Conservation (phyloP, 2,888 invertebrate species). For the Synanthedon formicaeformis region DNA sequence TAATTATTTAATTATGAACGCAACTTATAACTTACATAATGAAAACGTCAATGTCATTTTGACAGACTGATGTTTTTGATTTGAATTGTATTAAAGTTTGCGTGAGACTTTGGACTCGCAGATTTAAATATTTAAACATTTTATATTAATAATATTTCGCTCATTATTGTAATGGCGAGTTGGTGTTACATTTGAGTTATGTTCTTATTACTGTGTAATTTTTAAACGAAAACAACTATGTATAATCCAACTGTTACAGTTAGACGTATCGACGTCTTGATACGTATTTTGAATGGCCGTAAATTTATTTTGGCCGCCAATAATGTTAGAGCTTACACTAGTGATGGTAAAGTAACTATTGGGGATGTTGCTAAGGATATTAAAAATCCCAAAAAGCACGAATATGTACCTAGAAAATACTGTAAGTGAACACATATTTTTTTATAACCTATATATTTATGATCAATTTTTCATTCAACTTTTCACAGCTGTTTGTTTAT, state of each 20-base stretch:
- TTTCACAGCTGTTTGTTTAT: not conserved
- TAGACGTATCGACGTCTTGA: constrained; percentile 60
- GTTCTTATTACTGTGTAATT: constrained; percentile 3
- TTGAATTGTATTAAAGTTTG: not conserved
- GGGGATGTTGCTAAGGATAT: constrained; percentile 78
- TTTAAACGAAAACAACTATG: constrained; percentile 18
- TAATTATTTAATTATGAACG: too few species aligned
- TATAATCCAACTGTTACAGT: constrained; percentile 54
- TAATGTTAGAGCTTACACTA: constrained; percentile 50
- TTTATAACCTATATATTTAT: constrained; percentile 4
- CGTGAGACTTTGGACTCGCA: constrained; percentile 52
- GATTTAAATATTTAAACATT: constrained; percentile 19
- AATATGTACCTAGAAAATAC: constrained; percentile 88
- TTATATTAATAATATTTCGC: constrained; percentile 11
- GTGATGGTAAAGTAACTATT: constrained; percentile 74
- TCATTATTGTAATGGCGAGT: constrained; percentile 6
- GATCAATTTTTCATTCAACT: constrained; percentile 9
- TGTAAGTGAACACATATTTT: constrained; percentile 67
- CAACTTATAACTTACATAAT: too few species aligned
- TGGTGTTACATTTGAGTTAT: constrained; percentile 11
- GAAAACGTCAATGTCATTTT: too few species aligned
- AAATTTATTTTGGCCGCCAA: constrained; percentile 47
- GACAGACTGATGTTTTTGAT: too few species aligned
- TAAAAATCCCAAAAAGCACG: constrained; percentile 73
- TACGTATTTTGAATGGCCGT: constrained; percentile 54